Evolutionary conservation across 2,113 vertebrate species (phyloP), one percentile per base, ranked within the genome.

Genomic region (Apteryx owenii): DNA sequence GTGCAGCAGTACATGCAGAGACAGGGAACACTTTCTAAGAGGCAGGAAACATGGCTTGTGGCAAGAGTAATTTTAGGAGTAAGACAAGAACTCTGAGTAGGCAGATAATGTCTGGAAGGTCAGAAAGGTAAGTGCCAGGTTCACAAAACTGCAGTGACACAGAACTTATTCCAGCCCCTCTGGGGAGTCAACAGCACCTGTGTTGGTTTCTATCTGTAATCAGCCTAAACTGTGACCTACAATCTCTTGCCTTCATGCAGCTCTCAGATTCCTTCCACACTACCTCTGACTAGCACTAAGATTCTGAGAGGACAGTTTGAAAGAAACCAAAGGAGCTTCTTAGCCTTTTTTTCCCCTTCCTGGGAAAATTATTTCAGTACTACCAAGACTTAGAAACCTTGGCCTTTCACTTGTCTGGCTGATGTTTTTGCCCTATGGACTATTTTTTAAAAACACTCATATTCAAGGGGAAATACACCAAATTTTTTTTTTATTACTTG

Each of bases 11-110:
- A 48, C 72, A 2, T 83, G 92, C 95, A 93, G 64, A 92, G 76
- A 85, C 91, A 95, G 0, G 16, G 58, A 93, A 26, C 26, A 3
- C 53, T 72, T 91, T 54, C 77, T 31, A 18, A 81, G 70, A 85
- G 36, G 81, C 89, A 90, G 71, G 70, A 95, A 89, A 73, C 19
- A 6, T 19, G 50, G 76, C 94, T 89, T 18, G 48, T 81, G 85
- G 93, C 91, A 91, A 85, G 71, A 88, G 89, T 36, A 85, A 89
- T 87, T 81, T 65, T 11, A 54, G 73, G 17, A 89, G 62, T 1
- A 17, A 90, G 51, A 75, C 68, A 60, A 81, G 66, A 70, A 97
- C 62, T 70, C 68, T 80, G 71, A 95, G 78, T 44, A 85, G 94
- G 93, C 89, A 95, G 66, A 81, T 79, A 54, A 5, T 86, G 83